phyloP scores from a whole-genome alignment of 2,113 vertebrate genomes.

The Helogale parvula region DNA sequence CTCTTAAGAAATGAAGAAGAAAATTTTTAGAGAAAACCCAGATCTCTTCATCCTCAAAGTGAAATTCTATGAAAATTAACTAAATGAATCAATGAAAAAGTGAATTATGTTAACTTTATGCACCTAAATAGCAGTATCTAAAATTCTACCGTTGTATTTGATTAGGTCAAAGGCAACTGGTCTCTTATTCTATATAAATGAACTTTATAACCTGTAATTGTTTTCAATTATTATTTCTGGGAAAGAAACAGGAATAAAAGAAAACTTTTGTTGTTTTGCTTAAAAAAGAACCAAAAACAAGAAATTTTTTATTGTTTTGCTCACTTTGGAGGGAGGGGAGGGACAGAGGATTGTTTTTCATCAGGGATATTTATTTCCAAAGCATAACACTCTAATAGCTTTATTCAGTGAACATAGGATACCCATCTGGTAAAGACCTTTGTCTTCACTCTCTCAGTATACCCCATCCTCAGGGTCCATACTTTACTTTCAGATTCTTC shows the following conservation, averaged over 20 bases:
- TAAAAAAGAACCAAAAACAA: no score
- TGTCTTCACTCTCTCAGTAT: constrained; percentile 15
- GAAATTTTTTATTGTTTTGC: background rate
- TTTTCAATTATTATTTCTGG: constrained; percentile 5
- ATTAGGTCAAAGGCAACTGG: background rate
- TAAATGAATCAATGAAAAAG: constrained; percentile 8
- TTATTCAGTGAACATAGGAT: background rate
- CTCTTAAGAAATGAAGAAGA: constrained; percentile 21
- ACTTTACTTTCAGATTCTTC: background rate
- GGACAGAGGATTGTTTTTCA: constrained; percentile 6
- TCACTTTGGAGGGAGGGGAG: background rate
- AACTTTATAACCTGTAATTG: background rate
- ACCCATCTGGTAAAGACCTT: background rate
- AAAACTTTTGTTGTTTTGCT: background rate
- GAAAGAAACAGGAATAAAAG: background rate
- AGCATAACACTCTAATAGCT: background rate
- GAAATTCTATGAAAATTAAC: constrained; percentile 47
- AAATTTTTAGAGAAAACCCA: background rate
- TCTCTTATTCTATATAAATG: background rate
- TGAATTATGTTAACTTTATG: background rate
- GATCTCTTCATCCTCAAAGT: background rate
- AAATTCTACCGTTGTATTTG: constrained; percentile 14
- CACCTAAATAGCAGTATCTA: background rate
- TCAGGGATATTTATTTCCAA: constrained; percentile 17
- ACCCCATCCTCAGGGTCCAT: background rate